These are phyloP conservation scores for Salvelinus fontinalis DNA, from an alignment of 2,113 vertebrate genomes.

Conservation along the genomic window DNA sequence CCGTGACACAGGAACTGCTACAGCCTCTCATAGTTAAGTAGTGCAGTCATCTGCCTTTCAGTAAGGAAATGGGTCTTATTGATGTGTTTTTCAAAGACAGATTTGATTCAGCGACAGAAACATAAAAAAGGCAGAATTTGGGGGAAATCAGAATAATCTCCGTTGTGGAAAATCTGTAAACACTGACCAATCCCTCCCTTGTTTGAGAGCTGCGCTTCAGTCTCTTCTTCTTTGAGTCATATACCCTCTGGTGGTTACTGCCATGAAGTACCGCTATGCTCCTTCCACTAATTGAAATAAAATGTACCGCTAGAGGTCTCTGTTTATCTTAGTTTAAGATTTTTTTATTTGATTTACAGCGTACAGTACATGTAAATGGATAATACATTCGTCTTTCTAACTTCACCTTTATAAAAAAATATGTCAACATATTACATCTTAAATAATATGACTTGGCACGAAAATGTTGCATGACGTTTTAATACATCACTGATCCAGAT, in stretches of 20 bases:
- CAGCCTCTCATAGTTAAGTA: neutral
- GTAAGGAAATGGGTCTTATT: neutral
- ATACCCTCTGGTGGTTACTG: constrained; percentile 50
- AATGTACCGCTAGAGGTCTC: too few species aligned
- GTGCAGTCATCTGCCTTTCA: neutral
- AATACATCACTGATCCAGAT: too few species aligned
- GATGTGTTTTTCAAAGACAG: neutral
- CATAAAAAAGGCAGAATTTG: neutral
- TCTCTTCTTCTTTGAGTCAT: constrained; percentile 34
- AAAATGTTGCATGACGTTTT: too few species aligned
- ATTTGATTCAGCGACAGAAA: neutral
- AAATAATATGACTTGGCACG: too few species aligned
- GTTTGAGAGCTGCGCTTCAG: neutral
- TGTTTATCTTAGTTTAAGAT: too few species aligned
- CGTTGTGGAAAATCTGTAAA: neutral
- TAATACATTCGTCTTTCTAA: too few species aligned
- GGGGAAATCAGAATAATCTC: neutral
- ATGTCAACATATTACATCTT: too few species aligned
- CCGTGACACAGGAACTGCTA: too few species aligned
- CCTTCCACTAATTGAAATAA: too few species aligned
- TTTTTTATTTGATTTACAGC: too few species aligned
- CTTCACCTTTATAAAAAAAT: too few species aligned
- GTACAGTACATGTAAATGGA: too few species aligned
- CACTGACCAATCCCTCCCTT: neutral
- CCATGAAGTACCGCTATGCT: neutral